Evolutionary conservation across 2,888 invertebrate species (phyloP), one percentile per base, ranked within the genome.

Genomic region (Serrognathus titanus): DNA sequence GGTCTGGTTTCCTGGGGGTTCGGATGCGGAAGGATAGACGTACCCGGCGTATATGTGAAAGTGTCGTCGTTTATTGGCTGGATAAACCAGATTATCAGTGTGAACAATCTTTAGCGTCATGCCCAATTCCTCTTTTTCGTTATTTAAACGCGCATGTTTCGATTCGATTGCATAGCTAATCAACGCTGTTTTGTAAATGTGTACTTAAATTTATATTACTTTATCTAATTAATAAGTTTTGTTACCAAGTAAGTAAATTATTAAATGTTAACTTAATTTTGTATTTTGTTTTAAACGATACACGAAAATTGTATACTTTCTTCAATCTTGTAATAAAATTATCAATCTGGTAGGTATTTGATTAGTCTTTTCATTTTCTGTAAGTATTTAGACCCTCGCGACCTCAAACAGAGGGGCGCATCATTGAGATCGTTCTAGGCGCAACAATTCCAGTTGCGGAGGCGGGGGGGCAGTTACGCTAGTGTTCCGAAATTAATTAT

Each of bases 1-100:
- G 97, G 97, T 0, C 81, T 97, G 9, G 96, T 96, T 0, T 94
- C 94, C 1, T 97, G 96, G 94, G 96, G 94, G 68, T 94, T 93
- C 74, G 93, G 93, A 63, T 95, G 95, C 75, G 95, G 95, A n/a
- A 83, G 94, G 43, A 83, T 87, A 60, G 92, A 94, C 78, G 96
- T 94, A 53, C 97, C 97, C 35, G 97, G 95, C n/a, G 96, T 97
- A 60, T 97, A 97, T 77, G 95, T 96, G 31, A 94, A 95, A 80
- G 95, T 97, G 8, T 94, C 95, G 3, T 87, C 94, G 43, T 97
- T 95, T 79, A 93, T 95, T 69, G 93, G 94, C 63, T 97, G 97
- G 97, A 96, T 97, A 74, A 94, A 94, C 82, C 94, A 95, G 82
- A 95, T 95, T 68, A 95, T 95, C 73, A 94, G 94, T 74, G 94